phyloP scores from a whole-genome alignment of 2,888 invertebrate species.

The Trachelus iudaicus region DNA sequence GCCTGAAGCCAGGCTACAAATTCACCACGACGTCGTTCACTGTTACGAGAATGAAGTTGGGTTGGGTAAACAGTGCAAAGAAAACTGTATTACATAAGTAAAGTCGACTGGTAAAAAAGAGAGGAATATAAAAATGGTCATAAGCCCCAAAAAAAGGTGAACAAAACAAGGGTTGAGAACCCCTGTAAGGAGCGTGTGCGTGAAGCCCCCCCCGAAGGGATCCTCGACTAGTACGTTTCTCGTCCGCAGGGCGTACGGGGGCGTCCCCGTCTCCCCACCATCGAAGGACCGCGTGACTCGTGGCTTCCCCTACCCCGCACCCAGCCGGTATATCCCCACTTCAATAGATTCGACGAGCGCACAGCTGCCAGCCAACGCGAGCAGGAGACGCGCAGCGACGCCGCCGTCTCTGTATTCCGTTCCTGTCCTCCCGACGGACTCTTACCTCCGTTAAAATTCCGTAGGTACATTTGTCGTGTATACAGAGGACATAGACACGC shows the following conservation, averaged over 20 bases:
- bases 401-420: conserved; percentile 17
- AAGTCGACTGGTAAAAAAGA: too few species aligned
- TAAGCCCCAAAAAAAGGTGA: too few species aligned
- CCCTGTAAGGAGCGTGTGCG: conserved; percentile 35
- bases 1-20: too few species aligned
- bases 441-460: conserved; percentile 1
- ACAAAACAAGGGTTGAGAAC: conserved; percentile 26
- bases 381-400: conserved; percentile 21
- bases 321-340: not conserved
- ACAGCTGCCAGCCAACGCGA: conserved; percentile 24
- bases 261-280: conserved; percentile 6
- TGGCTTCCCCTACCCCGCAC: not conserved
- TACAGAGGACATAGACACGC: not conserved
- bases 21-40: too few species aligned
- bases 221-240: conserved; percentile 26
- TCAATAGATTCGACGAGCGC: conserved; percentile 6
- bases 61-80: too few species aligned
- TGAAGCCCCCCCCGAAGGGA: conserved; percentile 29
- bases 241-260: conserved; percentile 20
- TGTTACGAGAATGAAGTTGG: too few species aligned
- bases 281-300: not conserved
- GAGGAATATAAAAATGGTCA: too few species aligned
- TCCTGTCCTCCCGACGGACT: conserved; percentile 5
- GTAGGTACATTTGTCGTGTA: not conserved
- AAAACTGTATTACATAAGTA: too few species aligned